A percentile compares a stretch with the other conserved stretches of the same genome.
phyloP scores from a whole-genome alignment of 2,888 invertebrate species.

The Drosophila meridionalis region DNA sequence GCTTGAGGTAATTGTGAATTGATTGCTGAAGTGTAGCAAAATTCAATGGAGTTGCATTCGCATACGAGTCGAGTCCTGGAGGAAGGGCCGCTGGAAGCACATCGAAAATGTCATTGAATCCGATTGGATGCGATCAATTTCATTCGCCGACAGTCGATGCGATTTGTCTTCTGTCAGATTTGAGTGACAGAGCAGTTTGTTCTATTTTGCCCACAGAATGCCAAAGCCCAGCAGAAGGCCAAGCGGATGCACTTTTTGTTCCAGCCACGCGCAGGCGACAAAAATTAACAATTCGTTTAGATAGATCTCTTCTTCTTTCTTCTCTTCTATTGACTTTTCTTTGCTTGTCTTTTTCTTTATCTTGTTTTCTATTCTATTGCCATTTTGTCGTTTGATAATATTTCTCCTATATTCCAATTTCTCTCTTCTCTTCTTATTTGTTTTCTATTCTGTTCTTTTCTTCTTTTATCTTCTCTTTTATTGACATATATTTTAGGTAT shows the following conservation, averaged over 20 bases:
- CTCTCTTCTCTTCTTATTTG: not conserved
- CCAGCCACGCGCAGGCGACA: constrained; percentile 30
- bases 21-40: constrained; percentile 71
- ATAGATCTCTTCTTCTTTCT: not conserved
- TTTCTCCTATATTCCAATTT: not conserved
- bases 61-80: not conserved
- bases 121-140: constrained; percentile 59
- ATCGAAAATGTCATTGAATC: constrained; percentile 36
- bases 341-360: not conserved
- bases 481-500: no score
- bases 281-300: not conserved
- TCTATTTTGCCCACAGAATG: constrained; percentile 41
- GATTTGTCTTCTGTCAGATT: constrained; percentile 83
- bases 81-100: not conserved
- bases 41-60: constrained; percentile 44
- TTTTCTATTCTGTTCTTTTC: not conserved
- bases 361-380: not conserved
- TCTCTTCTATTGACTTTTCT: not conserved
- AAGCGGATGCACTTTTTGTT: constrained; percentile 23
- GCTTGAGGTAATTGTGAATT: constrained; percentile 68
- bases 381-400: not conserved
- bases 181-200: constrained; percentile 79
- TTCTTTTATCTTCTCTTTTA: not conserved
- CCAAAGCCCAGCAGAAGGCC: not conserved
- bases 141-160: constrained; percentile 59